Conservation (phyloP, 2,113 vertebrate genomes). For the Capricornis sumatraensis region DNA sequence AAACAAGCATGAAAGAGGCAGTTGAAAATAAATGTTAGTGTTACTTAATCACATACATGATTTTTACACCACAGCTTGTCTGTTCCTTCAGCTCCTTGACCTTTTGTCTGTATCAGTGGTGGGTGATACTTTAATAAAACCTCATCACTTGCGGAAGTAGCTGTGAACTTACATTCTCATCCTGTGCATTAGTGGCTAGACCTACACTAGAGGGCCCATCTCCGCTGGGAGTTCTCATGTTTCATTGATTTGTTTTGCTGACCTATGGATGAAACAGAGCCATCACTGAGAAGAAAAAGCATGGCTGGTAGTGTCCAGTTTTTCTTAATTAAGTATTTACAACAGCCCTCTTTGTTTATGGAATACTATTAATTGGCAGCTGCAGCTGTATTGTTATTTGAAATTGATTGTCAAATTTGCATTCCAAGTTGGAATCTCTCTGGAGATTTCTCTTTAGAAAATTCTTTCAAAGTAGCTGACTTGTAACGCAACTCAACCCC, state of each 20-base stretch:
- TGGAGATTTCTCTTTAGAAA: constrained; percentile 72
- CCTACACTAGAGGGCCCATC: constrained; percentile 58
- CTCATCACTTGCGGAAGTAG: constrained; percentile 57
- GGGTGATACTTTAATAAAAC: constrained; percentile 85
- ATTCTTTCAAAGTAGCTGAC: constrained; percentile 67
- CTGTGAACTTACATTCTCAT: constrained; percentile 65
- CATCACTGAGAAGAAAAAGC: constrained; percentile 90
- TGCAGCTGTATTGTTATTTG: constrained; percentile 66
- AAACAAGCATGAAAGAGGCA: background rate
- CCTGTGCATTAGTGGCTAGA: constrained; percentile 53
- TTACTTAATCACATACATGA: background rate
- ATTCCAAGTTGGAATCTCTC: constrained; percentile 72
- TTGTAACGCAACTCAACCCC: constrained; percentile 50
- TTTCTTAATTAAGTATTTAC: constrained; percentile 77
- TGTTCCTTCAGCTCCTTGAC: constrained; percentile 46
- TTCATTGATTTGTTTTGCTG: constrained; percentile 78
- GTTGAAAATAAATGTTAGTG: background rate
- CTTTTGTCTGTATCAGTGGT: constrained; percentile 69
- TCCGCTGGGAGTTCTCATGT: constrained; percentile 74
- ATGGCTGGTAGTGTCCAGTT: constrained; percentile 81
- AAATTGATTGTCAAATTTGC: constrained; percentile 69
- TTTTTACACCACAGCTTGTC: background rate
- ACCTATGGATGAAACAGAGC: constrained; percentile 89
- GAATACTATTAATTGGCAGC: constrained; percentile 81
- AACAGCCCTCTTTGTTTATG: constrained; percentile 67